Percentiles rank a stretch among this genome's conserved stretches.
These are phyloP conservation scores for Enoplosus armatus DNA, from an alignment of 2,797 vertebrate genomes.

Conservation along the genomic window DNA sequence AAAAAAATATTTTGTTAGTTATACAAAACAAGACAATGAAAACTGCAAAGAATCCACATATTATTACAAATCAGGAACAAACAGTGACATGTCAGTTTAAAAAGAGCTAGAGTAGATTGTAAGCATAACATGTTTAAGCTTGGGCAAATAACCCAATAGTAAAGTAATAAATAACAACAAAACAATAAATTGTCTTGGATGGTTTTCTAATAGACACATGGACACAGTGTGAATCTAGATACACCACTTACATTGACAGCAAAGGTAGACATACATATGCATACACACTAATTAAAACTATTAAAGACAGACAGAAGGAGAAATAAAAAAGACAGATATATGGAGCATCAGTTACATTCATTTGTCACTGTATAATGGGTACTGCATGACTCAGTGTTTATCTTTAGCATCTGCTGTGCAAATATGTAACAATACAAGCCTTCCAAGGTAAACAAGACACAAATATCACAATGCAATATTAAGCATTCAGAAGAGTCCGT, in stretches of 20 bases:
- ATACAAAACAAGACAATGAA: background rate
- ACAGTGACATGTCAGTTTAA: background rate
- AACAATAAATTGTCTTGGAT: background rate
- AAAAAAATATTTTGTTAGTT: background rate
- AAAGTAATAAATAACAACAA: background rate
- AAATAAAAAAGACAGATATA: background rate
- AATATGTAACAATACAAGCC: constrained; percentile 45
- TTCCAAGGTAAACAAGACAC: constrained; percentile 54
- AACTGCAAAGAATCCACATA: background rate
- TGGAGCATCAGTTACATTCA: background rate
- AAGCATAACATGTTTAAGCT: background rate
- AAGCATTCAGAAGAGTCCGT: constrained; percentile 56
- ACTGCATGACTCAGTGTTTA: constrained; percentile 36
- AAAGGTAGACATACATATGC: background rate
- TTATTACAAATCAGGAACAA: background rate
- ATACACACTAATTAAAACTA: background rate
- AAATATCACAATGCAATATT: constrained; percentile 43
- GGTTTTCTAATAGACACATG: too few species aligned
- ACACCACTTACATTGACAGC: background rate
- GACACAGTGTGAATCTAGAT: too few species aligned
- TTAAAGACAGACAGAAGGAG: background rate
- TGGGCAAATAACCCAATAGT: background rate
- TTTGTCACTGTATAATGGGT: constrained; percentile 4
- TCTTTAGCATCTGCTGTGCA: constrained; percentile 46
- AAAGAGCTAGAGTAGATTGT: background rate